Base-by-base conservation (phyloP, 2,113 vertebrate species). In the Ptilonorhynchus violaceus region DNA sequence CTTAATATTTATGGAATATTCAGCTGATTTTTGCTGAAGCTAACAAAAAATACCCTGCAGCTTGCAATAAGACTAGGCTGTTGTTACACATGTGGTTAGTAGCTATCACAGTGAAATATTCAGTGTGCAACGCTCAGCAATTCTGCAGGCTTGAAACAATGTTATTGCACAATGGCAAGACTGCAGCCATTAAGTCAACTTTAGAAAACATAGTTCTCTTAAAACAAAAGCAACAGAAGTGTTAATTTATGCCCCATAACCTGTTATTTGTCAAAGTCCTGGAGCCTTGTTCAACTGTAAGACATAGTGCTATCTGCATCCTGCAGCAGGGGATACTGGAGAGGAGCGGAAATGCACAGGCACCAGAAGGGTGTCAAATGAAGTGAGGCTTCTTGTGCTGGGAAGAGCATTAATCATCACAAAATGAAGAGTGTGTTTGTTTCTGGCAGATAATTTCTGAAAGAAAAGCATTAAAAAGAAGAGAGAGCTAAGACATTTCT, bases 11-110 rank as follows among this genome's bases (percentile, higher is more conserved):
- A 96, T 94, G 90, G 86, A 56, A 23, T 63, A 55, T 75, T 83
- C 19, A 47, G 37, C 53, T 82, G 74, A 82, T 68, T 97, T 95
- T 85, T 96, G 92, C 96, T 95, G 95, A 97, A 97, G 83, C 49
- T 24, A 86, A 93, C 81, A 88, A 67, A 82, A 97, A 94, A 55
- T 59, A 59, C 31, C 66, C 56, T 47, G 33, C 73, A 91, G 63
- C 70, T 85, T 95, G 92, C 93, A 95, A 2, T 39, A 80, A 94
- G 82, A 62, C 68, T 37, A 80, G 86, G 68, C 85, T 86, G 56
- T 23, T 96, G 68, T 78, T 92, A 21, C 27, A 67, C 77, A 83
- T 2, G 13, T 86, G 53, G 63, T 64, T 86, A 47, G 70, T 7
- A 78, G 69, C 44, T 35, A 74, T 91, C 10, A 4, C 24, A 60